Conservation (phyloP, 2,797 vertebrate species). For the Yasuhikotakia modesta region DNA sequence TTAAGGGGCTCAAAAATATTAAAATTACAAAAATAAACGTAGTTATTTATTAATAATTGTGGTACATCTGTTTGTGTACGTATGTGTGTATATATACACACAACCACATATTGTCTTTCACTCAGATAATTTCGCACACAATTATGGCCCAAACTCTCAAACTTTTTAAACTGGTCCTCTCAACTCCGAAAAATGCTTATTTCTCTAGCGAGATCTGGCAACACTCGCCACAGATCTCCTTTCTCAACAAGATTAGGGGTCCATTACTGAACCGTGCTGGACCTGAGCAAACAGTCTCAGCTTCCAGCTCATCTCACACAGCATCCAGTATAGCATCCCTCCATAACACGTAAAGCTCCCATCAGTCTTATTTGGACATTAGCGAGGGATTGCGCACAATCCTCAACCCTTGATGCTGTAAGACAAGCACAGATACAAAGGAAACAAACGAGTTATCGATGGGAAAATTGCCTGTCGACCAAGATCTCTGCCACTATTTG, state of each 20-base stretch:
- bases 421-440: conserved; percentile 46
- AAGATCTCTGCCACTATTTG: conserved; percentile 43
- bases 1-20: no score
- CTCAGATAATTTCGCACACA: no score
- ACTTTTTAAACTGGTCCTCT: no score
- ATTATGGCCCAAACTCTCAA: no score
- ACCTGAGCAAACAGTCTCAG: no score
- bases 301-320: conserved; percentile 46
- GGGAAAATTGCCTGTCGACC: conserved; percentile 51
- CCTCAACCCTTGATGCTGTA: no score
- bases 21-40: no score
- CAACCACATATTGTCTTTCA: no score
- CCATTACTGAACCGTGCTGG: no score
- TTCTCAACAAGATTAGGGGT: conserved; percentile 46
- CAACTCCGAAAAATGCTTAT: not conserved
- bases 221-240: conserved; percentile 1
- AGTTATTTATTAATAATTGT: no score
- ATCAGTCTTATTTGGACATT: conserved; percentile 58
- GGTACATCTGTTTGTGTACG: no score
- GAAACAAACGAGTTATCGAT: conserved; percentile 55
- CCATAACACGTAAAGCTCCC: conserved; percentile 40
- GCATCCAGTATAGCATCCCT: conserved; percentile 48
- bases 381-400: conserved; percentile 47
- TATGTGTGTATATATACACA: no score
- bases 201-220: not conserved